Percentiles rank a stretch among this genome's conserved stretches.
These are phyloP conservation scores for Conops quadrifasciatus DNA, from an alignment of 2,888 invertebrate species.

Conservation along the genomic window DNA sequence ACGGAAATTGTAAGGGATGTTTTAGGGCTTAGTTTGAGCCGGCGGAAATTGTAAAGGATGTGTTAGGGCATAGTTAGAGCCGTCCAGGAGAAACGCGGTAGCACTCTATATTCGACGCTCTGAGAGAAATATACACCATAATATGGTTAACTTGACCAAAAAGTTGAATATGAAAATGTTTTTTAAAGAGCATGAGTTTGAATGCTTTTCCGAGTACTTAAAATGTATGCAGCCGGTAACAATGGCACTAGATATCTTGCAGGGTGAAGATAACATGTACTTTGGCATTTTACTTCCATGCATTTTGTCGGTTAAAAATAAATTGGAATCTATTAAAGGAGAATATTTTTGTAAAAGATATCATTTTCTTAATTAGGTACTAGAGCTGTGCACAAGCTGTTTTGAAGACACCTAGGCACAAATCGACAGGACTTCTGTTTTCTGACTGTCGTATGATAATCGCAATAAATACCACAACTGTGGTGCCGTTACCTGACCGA, in stretches of 20 bases:
- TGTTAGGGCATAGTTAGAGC: too few relatives aligned
- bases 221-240: constrained; percentile 6
- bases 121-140: neutral
- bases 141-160: constrained; percentile 4
- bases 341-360: too few relatives aligned
- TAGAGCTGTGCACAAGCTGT: too few relatives aligned
- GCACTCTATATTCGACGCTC: neutral
- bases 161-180: neutral
- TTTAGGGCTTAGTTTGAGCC: neutral
- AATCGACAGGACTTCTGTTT: too few relatives aligned
- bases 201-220: neutral
- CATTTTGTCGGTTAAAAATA: constrained; percentile 5
- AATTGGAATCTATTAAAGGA: neutral
- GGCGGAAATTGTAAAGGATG: too few relatives aligned
- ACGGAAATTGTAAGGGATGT: neutral
- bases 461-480: too few relatives aligned
- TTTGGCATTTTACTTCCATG: neutral
- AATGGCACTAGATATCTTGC: constrained; percentile 5
- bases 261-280: constrained; percentile 5
- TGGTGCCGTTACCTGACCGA: too few relatives aligned
- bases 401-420: too few relatives aligned
- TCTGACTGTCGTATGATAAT: too few relatives aligned
- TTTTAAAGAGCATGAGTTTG: neutral
- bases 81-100: neutral
- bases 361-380: too few relatives aligned